phyloP scores from a whole-genome alignment of 2,888 invertebrate genomes.

The Glyphotaelius pellucidus region DNA sequence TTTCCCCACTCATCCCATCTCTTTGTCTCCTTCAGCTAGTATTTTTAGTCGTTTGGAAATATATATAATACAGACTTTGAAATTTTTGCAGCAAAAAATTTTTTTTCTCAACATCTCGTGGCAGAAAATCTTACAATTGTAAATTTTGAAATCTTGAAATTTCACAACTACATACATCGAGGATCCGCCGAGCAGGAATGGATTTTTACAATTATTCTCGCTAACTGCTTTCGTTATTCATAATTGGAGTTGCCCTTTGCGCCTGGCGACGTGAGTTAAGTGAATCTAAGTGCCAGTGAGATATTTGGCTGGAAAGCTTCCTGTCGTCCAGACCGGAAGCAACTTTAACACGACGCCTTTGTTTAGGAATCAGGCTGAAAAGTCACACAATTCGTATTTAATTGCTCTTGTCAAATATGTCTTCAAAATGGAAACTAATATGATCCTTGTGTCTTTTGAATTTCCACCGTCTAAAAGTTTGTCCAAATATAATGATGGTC shows the following conservation, averaged over 20 bases:
- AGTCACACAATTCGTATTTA: not conserved
- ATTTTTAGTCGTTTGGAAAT: not conserved
- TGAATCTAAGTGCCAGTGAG: not conserved
- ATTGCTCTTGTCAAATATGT: not conserved
- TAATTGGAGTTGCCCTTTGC: not conserved
- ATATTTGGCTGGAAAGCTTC: not conserved
- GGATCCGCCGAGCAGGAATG: not conserved
- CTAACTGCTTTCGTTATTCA: not conserved
- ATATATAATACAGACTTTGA: no score
- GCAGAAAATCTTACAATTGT: not conserved
- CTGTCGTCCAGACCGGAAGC: conserved; percentile 2
- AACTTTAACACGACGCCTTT: not conserved
- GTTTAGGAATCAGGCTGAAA: not conserved
- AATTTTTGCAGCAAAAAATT: not conserved
- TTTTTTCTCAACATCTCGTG: not conserved
- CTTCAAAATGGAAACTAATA: not conserved
- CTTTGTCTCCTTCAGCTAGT: not conserved
- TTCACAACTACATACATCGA: not conserved
- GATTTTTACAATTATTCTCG: not conserved
- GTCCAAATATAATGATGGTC: not conserved
- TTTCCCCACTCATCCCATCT: not conserved
- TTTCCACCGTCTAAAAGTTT: not conserved
- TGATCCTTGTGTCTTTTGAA: not conserved
- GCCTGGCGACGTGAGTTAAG: not conserved
- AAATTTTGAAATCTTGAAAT: no score